Conservation (phyloP, 1,140 invertebrate genomes). For the Drosophila arawakana region DNA sequence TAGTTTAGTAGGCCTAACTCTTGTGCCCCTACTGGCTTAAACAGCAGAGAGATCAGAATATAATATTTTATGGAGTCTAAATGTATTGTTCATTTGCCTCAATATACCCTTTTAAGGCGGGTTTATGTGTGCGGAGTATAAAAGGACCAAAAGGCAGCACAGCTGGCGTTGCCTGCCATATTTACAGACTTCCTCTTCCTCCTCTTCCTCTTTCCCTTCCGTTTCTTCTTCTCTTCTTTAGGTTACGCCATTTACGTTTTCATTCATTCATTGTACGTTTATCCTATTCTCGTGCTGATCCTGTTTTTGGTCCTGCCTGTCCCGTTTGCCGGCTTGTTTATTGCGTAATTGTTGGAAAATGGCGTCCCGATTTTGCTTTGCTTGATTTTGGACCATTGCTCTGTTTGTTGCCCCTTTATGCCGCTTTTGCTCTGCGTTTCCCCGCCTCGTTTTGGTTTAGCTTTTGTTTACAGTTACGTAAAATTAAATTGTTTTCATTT, state of each 20-base stretch:
- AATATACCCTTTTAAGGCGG: constrained; percentile 12
- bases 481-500: constrained; percentile 54
- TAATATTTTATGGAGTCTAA: constrained; percentile 14
- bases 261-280: constrained; percentile 45
- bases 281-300: neutral
- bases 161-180: constrained; percentile 32
- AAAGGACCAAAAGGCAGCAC: constrained; percentile 24
- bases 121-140: constrained; percentile 18
- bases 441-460: constrained; percentile 20
- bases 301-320: constrained; percentile 6
- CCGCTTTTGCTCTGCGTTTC: no score
- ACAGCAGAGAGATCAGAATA: constrained; percentile 7
- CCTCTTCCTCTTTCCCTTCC: constrained; percentile 8
- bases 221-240: constrained; percentile 6
- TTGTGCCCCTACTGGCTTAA: neutral
- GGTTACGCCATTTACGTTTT: constrained; percentile 40
- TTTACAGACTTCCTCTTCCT: constrained; percentile 37
- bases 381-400: constrained; percentile 40
- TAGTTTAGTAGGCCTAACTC: neutral
- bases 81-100: neutral
- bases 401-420: neutral
- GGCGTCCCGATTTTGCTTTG: constrained; percentile 29
- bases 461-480: constrained; percentile 47
- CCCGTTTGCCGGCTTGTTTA: constrained; percentile 38
- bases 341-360: constrained; percentile 64